Percentiles rank a stretch among this genome's conserved stretches.
These are phyloP conservation scores for Semnornis frantzii DNA, from an alignment of 2,113 vertebrate genomes.

Conservation along the genomic window DNA sequence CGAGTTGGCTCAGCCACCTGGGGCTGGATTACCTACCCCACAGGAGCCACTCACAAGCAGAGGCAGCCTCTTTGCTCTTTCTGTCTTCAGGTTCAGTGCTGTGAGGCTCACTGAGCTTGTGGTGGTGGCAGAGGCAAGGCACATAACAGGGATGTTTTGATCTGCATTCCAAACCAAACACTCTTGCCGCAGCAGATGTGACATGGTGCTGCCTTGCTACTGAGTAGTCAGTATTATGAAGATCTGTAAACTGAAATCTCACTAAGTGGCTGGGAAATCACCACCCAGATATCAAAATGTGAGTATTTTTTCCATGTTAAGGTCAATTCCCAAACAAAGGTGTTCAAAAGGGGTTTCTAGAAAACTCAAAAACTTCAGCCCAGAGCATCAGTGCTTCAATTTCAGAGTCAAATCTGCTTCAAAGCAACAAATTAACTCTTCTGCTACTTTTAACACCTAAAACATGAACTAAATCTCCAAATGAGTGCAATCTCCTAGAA, in stretches of 20 bases:
- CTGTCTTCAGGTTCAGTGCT: neutral
- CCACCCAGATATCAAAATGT: neutral
- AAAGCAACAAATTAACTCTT: neutral
- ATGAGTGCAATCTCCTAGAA: neutral
- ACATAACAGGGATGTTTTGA: neutral
- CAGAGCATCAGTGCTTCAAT: neutral
- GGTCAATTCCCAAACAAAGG: neutral
- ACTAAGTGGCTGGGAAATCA: neutral
- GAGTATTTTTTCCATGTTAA: neutral
- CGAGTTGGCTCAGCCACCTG: neutral
- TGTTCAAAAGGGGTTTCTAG: neutral
- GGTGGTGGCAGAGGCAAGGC: neutral
- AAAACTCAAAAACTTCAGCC: neutral
- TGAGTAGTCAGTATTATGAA: rapidly evolving
- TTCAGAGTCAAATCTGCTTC: neutral
- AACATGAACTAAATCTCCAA: neutral
- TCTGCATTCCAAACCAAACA: neutral
- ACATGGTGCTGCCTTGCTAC: rapidly evolving
- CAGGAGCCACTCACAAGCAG: rapidly evolving
- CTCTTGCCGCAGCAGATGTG: neutral
- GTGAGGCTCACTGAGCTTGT: neutral
- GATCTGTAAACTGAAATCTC: neutral
- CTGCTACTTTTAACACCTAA: neutral
- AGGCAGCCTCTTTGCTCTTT: neutral
- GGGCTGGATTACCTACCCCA: neutral